A percentile compares a stretch with the other conserved stretches of the same genome.
Conservation (phyloP, 2,797 vertebrate species). For the Semotilus atromaculatus region DNA sequence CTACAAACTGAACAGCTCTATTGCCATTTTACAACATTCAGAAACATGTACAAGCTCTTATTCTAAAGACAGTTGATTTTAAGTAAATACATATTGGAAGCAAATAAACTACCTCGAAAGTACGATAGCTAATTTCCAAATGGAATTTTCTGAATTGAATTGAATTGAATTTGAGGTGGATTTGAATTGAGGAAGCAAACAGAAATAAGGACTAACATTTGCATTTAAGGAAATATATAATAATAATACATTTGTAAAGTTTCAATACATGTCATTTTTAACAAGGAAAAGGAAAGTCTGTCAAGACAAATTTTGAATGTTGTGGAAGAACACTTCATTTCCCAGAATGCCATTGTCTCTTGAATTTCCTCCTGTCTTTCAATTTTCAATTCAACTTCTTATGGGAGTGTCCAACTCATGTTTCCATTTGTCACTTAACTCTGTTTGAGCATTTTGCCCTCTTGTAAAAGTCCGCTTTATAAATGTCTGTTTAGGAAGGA, state of each 20-base stretch:
- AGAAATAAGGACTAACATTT: neutral
- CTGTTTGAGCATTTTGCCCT: neutral
- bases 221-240: neutral
- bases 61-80: neutral
- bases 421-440: neutral
- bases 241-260: neutral
- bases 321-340: neutral
- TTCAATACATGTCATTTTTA: neutral
- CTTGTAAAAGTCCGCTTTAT: neutral
- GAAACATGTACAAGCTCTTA: neutral
- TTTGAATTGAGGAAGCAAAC: neutral
- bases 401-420: neutral
- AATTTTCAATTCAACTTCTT: neutral
- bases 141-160: neutral
- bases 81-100: neutral
- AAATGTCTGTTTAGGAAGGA: slow-evolving; percentile 56
- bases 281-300: neutral
- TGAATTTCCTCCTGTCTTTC: neutral
- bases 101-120: neutral
- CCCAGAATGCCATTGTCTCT: neutral
- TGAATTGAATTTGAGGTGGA: neutral
- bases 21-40: neutral
- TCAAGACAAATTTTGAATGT: neutral
- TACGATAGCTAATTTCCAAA: neutral
- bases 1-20: neutral